Evolutionary conservation across 2,888 invertebrate species (phyloP), one percentile per base, ranked within the genome.

Genomic region (Ceriagrion tenellum): DNA sequence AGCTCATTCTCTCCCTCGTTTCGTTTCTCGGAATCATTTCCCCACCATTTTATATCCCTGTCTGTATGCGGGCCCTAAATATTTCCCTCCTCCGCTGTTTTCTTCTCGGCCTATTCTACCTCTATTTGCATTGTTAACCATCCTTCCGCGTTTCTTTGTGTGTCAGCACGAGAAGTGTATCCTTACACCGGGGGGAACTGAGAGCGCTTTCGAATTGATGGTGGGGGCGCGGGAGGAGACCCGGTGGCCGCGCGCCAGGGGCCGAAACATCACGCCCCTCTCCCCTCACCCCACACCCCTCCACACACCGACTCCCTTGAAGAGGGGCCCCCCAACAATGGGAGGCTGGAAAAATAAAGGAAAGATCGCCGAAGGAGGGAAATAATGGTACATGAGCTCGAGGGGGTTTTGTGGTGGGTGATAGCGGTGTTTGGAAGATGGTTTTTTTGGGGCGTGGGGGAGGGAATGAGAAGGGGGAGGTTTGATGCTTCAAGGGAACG

Each of bases 101-200:
- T 59, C 63, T 40, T 91, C 40, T 63, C 91, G 26, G n/a, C 40
- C 91, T 91, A 93, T 69, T 69, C 93, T 93, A 93, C 93, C 93
- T 69, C 93, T 93, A 93, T 69, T 93, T 93, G 93, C 93, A 93
- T 93, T 93, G 93, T 93, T 93, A 93, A 93, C 93, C 93, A 93
- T 93, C 93, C 93, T 93, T 93, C 93, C 93, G 93, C 93, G 93
- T 93, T 74, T 93, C 93, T 93, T 93, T 93, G 93, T 93, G 93
- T 93, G 93, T 93, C 55, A 93, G 93, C 93, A 93, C 63, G 93
- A 93, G 93, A 55, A 93, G 93, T 93, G 69, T 93, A 93, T 93
- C 93, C 74, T 81, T 81, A 69, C 63, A 69, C 47, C 69, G 56
- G 93, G 23, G 93, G 47, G 47, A n/a, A 47, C 47, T 2, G 47